phyloP scores from a whole-genome alignment of 2,888 invertebrate genomes.

The Heliconius ethilla region DNA sequence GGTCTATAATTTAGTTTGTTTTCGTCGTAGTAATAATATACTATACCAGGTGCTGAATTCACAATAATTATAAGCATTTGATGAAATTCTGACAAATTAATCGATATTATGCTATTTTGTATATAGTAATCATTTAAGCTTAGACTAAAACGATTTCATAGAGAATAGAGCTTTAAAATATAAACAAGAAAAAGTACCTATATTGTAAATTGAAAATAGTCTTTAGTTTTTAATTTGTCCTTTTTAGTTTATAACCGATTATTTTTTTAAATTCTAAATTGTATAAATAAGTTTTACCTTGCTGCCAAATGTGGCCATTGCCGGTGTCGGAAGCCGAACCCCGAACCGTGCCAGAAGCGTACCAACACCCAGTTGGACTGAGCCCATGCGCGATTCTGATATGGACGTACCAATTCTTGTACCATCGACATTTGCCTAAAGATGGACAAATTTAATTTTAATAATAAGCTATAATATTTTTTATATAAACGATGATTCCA shows the following conservation, averaged over 20 bases:
- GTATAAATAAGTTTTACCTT: constrained; percentile 59
- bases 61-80: not conserved
- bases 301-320: constrained; percentile 80
- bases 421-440: constrained; percentile 84
- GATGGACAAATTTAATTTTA: not conserved
- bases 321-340: constrained; percentile 87
- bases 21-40: not conserved
- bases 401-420: constrained; percentile 86
- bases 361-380: constrained; percentile 93
- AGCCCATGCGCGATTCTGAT: constrained; percentile 91
- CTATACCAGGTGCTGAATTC: not conserved
- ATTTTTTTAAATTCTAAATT: too few species aligned
- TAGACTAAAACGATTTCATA: not conserved
- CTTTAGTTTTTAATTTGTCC: too few species aligned
- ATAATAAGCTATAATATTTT: too few species aligned
- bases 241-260: too few species aligned
- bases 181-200: too few species aligned
- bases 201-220: too few species aligned
- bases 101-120: not conserved
- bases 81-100: not conserved
- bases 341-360: constrained; percentile 91
- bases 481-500: too few species aligned
- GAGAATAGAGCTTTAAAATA: not conserved
- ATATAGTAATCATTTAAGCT: not conserved
- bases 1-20: not conserved